Evolutionary conservation across 2,888 invertebrate species (phyloP).

Genomic region (Netelia fuscicornis): DNA sequence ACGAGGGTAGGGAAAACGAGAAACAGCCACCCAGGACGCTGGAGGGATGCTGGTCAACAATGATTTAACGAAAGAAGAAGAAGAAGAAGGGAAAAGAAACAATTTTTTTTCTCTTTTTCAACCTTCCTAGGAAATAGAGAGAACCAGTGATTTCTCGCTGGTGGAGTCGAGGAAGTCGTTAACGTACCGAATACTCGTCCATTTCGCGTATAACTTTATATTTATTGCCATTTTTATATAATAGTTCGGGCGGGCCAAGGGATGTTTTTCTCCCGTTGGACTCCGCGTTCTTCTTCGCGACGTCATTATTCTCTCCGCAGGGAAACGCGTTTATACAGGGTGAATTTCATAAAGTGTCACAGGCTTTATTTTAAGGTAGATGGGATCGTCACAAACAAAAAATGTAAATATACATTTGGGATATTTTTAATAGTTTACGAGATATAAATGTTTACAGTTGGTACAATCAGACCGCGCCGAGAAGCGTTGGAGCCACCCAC

Average conservation of each 20-base stretch:
- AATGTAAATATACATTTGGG: no score
- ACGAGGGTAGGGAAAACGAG: conserved; percentile 44
- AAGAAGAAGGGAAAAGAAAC: conserved; percentile 32
- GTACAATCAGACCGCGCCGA: no score
- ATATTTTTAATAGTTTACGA: no score
- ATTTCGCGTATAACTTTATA: conserved; percentile 54
- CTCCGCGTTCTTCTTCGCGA: conserved; percentile 27
- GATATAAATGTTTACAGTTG: no score
- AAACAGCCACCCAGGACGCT: conserved; percentile 62
- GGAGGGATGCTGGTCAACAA: conserved; percentile 66
- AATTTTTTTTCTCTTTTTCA: conserved; percentile 50
- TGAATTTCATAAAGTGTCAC: no score
- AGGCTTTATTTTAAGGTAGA: no score
- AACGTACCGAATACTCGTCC: conserved; percentile 54
- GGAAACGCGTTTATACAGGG: conserved; percentile 10
- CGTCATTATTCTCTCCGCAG: conserved; percentile 48
- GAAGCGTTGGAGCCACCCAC: no score
- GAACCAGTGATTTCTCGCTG: conserved; percentile 11
- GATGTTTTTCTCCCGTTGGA: not conserved
- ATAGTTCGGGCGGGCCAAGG: conserved; percentile 27
- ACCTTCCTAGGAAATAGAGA: conserved; percentile 45
- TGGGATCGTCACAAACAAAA: no score
- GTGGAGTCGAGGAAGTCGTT: conserved; percentile 64
- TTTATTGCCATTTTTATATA: conserved; percentile 63
- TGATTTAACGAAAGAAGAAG: conserved; percentile 48